Evolutionary conservation across 1,140 invertebrate genomes (phyloP).

Genomic region (Leguminivora glycinivorella): DNA sequence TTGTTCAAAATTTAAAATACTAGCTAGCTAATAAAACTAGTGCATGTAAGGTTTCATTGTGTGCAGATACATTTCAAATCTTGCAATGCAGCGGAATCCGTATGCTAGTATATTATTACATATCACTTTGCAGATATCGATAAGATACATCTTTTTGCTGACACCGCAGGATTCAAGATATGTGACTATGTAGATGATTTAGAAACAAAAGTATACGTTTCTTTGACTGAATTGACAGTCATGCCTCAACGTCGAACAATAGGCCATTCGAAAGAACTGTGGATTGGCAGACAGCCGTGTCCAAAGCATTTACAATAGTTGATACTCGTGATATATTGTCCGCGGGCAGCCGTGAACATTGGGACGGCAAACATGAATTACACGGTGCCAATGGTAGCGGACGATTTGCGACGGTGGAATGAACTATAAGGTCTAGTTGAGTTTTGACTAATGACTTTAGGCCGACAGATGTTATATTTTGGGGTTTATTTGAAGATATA

Average conservation of each 20-base stretch:
- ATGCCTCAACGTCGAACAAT: neutral
- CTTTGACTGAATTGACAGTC: neutral
- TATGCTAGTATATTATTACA: no score
- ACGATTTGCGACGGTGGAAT: neutral
- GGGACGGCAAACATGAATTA: constrained; percentile 15
- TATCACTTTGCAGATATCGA: no score
- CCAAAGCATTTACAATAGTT: constrained; percentile 1
- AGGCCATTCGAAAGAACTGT: neutral
- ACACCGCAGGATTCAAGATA: no score
- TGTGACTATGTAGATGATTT: no score
- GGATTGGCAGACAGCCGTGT: neutral
- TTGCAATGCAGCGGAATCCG: no score
- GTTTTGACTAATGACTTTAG: constrained; percentile 9
- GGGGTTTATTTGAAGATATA: neutral
- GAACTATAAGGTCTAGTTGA: neutral
- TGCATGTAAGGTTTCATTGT: no score
- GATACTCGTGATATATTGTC: neutral
- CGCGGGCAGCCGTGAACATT: constrained; percentile 15
- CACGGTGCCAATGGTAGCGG: constrained; percentile 13
- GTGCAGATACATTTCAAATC: no score
- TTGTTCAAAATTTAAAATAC: no score
- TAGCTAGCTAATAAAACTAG: no score
- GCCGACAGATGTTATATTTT: neutral
- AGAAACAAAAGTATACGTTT: no score
- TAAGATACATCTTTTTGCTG: no score